A percentile compares a stretch with the other conserved stretches of the same genome.
Evolutionary conservation across 2,113 vertebrate species (phyloP).

Genomic region (Odontophorus gujanensis): DNA sequence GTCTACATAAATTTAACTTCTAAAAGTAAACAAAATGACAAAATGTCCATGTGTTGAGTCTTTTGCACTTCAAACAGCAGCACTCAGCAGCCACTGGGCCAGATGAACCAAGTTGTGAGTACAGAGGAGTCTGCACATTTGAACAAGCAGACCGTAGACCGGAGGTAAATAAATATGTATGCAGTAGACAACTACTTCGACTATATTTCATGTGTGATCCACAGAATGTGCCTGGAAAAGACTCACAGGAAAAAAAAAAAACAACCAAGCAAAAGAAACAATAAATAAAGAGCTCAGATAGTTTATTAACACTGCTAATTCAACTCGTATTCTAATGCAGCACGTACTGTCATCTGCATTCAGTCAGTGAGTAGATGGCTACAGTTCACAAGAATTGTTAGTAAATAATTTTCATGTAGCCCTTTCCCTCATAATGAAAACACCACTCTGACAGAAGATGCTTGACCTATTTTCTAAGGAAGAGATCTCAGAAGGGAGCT

Average conservation of each 20-base stretch:
- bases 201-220: background rate
- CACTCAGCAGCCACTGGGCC: background rate
- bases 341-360: background rate
- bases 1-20: background rate
- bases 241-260: background rate
- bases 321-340: background rate
- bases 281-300: background rate
- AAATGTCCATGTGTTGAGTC: background rate
- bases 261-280: background rate
- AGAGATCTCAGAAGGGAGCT: background rate
- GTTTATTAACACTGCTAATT: conserved; percentile 35
- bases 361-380: background rate
- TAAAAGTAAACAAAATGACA: background rate
- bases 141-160: background rate
- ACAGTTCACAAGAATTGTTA: background rate
- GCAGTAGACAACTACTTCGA: background rate
- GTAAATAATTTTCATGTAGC: conserved; percentile 8
- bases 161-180: background rate
- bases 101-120: background rate
- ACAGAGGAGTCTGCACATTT: background rate
- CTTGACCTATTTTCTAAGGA: conserved; percentile 10
- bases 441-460: background rate
- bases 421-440: conserved; percentile 13
- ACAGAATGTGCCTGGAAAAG: background rate
- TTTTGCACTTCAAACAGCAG: background rate